Evolutionary conservation across 30 jellyfish, hydroid and myxozoan species (phyloP), one percentile per base, ranked within the genome.

Genomic region (Catostylus mosaicus): DNA sequence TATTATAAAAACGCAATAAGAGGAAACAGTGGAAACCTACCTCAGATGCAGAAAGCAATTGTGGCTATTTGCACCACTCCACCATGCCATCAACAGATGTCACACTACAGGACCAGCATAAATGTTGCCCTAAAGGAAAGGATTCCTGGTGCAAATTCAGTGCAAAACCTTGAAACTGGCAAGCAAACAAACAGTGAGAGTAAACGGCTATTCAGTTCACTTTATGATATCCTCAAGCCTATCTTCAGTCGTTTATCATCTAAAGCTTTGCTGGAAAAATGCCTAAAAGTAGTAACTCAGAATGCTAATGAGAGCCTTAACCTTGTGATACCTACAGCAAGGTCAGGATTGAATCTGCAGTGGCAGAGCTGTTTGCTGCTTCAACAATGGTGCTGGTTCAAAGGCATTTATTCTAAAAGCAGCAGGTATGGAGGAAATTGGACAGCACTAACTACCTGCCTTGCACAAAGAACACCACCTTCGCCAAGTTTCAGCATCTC

Each of bases 401-500:
- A n/a, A n/a, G n/a, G n/a, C n/a, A n/a, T n/a, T n/a, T n/a, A n/a
- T n/a, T n/a, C n/a, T n/a, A n/a, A n/a, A n/a, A n/a, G n/a, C n/a
- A n/a, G n/a, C n/a, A n/a, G 71, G 71, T 9, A 57, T 57, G 7
- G 71, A 57, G 30, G 30, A 23, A 9, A 23, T 57, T 57, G 71
- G 71, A 14, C 30, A 57, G 71, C 30, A 57, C 7, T 14, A 18
- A 10, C 30, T 57, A 11, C 14, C 14, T 7, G 23, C 71, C 7
- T 24, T 57, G 7, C 71, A 23, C 30, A 23, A 57, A 24, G 71
- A 57, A 57, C 30, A 57, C 71, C 71, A 9, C 30, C 14, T 23
- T 57, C 71, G 71, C 71, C 71, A 57, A 9, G 23, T 9, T 14
- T 57, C 71, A 10, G 71, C 71, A 14, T 16, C 71, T 7, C 71